phyloP scores from a whole-genome alignment of 2,113 vertebrate species.

The Pterocles burchelli region DNA sequence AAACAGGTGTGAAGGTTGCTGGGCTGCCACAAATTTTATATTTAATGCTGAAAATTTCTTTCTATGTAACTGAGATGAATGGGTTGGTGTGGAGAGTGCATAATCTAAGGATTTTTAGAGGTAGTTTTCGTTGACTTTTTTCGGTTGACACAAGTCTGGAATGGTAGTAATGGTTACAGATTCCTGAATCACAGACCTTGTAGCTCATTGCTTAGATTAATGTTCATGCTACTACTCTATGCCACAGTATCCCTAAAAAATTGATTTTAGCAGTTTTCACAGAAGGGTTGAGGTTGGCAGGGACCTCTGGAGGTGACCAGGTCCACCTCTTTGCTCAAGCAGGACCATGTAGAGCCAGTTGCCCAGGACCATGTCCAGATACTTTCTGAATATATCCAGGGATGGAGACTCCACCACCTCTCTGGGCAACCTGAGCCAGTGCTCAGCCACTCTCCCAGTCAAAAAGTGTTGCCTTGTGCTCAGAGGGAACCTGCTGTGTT shows the following conservation, averaged over 20 bases:
- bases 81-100: background rate
- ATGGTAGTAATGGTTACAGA: background rate
- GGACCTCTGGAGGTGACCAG: background rate
- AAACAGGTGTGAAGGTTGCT: background rate
- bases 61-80: background rate
- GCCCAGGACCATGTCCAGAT: fast-evolving
- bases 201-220: background rate
- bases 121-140: background rate
- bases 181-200: background rate
- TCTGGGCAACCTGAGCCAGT: background rate
- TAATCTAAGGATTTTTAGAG: background rate
- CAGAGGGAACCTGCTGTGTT: background rate
- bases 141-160: background rate
- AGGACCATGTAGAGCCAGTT: background rate
- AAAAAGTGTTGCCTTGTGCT: background rate
- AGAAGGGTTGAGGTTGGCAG: background rate
- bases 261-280: background rate
- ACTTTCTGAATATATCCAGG: background rate
- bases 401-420: background rate
- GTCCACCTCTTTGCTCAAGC: fast-evolving
- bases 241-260: background rate
- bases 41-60: background rate
- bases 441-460: background rate
- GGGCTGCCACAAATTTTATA: background rate
- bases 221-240: background rate